phyloP scores from a whole-genome alignment of 2,113 vertebrate genomes.

The Morone saxatilis region DNA sequence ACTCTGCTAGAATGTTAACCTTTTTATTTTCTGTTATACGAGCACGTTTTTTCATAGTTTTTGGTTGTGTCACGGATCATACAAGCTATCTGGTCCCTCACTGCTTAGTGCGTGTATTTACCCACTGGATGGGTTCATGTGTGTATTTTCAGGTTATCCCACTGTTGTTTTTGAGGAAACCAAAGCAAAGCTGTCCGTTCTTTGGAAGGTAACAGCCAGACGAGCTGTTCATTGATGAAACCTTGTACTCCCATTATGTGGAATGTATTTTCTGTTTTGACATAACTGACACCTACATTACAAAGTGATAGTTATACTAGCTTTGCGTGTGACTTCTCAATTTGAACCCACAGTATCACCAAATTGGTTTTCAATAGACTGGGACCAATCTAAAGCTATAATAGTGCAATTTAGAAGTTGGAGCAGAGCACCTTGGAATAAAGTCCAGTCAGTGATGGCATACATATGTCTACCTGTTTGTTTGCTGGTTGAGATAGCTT shows the following conservation, averaged over 20 bases:
- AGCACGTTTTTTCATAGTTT: slow-evolving; percentile 25
- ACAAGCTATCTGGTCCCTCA: slow-evolving; percentile 25
- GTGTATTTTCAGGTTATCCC: slow-evolving; percentile 56
- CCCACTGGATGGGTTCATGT: slow-evolving; percentile 78
- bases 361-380: slow-evolving; percentile 47
- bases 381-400: slow-evolving; percentile 58
- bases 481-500: slow-evolving; percentile 50
- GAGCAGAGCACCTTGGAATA: slow-evolving; percentile 35
- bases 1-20: slow-evolving; percentile 48
- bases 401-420: slow-evolving; percentile 44
- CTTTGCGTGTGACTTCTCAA: slow-evolving; percentile 21
- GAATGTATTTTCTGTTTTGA: slow-evolving; percentile 67
- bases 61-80: slow-evolving; percentile 47
- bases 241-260: slow-evolving; percentile 39
- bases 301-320: slow-evolving; percentile 30
- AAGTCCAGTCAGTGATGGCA: slow-evolving; percentile 3
- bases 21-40: slow-evolving; percentile 42
- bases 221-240: slow-evolving; percentile 41
- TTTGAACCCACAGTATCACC: slow-evolving; percentile 30
- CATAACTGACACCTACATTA: slow-evolving; percentile 45
- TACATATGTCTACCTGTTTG: slow-evolving; percentile 13
- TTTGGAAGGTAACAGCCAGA: slow-evolving; percentile 31
- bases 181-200: slow-evolving; percentile 68
- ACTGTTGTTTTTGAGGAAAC: slow-evolving; percentile 60
- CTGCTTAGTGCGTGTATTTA: slow-evolving; percentile 44